Percentiles rank a stretch among this genome's conserved stretches.
These are phyloP conservation scores for Charina bottae DNA, from an alignment of 2,113 vertebrate species.

Conservation along the genomic window DNA sequence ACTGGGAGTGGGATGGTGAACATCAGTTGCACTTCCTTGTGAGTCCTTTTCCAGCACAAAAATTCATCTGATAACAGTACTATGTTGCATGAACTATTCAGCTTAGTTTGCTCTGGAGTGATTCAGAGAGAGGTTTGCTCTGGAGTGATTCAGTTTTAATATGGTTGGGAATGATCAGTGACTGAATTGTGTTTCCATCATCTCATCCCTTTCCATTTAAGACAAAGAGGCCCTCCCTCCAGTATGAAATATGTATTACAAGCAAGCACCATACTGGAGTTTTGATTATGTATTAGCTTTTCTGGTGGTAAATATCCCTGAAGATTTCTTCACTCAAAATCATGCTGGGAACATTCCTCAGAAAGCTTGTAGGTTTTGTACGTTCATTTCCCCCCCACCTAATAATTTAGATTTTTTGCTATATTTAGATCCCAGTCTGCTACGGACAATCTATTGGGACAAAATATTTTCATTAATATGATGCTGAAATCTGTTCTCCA, in stretches of 20 bases:
- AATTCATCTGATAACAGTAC: neutral
- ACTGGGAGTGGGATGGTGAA: neutral
- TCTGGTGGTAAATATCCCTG: conserved; percentile 61
- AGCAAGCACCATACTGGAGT: conserved; percentile 57
- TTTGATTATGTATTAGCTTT: conserved; percentile 65
- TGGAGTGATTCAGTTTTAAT: conserved; percentile 41
- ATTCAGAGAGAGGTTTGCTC: conserved; percentile 44
- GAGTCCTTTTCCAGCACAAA: neutral
- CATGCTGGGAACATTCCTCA: conserved; percentile 54
- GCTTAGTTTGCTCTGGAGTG: conserved; percentile 38
- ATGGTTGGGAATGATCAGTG: conserved; percentile 62
- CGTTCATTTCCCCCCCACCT: neutral
- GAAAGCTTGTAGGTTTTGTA: conserved; percentile 45
- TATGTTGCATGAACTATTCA: neutral
- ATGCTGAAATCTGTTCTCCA: neutral
- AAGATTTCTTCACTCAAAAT: conserved; percentile 60
- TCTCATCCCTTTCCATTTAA: conserved; percentile 72
- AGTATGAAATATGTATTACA: conserved; percentile 73
- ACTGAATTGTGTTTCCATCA: conserved; percentile 67
- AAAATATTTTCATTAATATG: neutral
- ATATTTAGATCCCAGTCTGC: neutral
- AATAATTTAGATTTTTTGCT: neutral
- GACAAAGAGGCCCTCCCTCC: conserved; percentile 60
- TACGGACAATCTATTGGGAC: neutral
- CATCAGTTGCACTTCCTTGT: neutral